phyloP scores from a whole-genome alignment of 2,888 invertebrate species.

The Clistopyga incitator region DNA sequence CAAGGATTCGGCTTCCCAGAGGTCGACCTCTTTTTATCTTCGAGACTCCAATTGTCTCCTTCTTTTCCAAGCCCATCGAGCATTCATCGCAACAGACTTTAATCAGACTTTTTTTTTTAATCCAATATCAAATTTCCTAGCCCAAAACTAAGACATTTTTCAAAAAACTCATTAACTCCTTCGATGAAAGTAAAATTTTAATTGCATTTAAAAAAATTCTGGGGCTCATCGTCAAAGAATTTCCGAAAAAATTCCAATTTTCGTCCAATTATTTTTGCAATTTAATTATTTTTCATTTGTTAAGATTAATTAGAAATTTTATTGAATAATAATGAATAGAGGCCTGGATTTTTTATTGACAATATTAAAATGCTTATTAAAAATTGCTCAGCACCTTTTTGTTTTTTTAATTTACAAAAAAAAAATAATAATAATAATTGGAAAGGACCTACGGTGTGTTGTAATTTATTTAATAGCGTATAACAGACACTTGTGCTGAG shows the following conservation, averaged over 20 bases:
- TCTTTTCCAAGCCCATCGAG: neutral
- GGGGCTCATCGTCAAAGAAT: no score
- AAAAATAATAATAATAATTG: neutral
- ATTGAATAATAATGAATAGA: no score
- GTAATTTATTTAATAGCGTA: neutral
- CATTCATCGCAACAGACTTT: neutral
- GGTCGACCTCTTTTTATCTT: no score
- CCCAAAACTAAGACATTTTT: neutral
- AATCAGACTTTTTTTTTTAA: neutral
- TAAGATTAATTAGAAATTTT: no score
- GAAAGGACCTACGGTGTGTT: neutral
- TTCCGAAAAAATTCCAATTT: no score
- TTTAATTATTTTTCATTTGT: no score
- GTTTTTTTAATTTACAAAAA: neutral
- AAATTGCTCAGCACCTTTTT: no score
- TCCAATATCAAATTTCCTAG: neutral
- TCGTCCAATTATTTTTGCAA: no score
- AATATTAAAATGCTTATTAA: no score
- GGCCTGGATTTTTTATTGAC: no score
- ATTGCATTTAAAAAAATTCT: no score
- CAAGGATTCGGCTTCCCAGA: neutral
- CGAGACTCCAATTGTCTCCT: neutral
- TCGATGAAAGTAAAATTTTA: no score
- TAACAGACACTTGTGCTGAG: conserved; percentile 14
- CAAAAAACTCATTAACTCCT: neutral